Evolutionary conservation across 2,113 vertebrate genomes (phyloP).

Genomic region (Hippotragus niger): DNA sequence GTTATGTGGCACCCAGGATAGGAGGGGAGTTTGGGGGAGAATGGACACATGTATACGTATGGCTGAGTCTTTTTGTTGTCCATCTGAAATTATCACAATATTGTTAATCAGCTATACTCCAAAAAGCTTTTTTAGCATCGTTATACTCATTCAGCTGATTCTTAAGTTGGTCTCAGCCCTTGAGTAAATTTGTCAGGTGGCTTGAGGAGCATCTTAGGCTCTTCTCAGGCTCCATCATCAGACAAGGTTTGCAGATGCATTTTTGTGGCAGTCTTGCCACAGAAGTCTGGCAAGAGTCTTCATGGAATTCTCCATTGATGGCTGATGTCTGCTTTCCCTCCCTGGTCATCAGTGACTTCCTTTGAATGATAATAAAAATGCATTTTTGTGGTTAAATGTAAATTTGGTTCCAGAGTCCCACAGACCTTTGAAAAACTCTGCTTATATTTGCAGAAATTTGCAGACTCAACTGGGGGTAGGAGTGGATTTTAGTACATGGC

Average conservation of each 20-base stretch:
- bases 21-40: neutral
- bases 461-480: neutral
- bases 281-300: neutral
- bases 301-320: neutral
- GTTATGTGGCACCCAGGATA: neutral
- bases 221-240: neutral
- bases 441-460: neutral
- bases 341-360: neutral
- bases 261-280: neutral
- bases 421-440: neutral
- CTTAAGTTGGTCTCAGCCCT: neutral
- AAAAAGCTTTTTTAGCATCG: neutral
- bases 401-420: neutral
- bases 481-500: fast-evolving
- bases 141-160: neutral
- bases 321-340: neutral
- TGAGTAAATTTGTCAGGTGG: neutral
- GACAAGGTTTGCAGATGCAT: neutral
- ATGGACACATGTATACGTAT: neutral
- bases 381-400: neutral
- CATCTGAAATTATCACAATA: neutral
- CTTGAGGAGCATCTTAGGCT: neutral
- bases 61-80: neutral
- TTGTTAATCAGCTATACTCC: neutral
- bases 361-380: neutral